Conservation (phyloP, 1,140 invertebrate species). For the Pogonomyrmex barbatus region DNA sequence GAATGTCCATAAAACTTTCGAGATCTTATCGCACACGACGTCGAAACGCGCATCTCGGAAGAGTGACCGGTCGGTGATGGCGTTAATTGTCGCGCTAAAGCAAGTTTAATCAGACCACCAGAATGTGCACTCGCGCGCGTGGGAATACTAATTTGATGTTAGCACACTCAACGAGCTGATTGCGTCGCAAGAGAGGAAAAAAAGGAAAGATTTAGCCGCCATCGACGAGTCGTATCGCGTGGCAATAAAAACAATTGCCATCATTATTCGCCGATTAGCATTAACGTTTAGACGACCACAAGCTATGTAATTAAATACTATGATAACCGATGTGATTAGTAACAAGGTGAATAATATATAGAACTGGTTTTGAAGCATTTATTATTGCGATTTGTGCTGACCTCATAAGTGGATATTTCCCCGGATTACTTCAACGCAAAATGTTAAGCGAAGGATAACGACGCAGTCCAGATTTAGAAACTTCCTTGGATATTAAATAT, state of each 20-base stretch:
- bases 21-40: slow-evolving; percentile 63
- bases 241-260: slow-evolving; percentile 50
- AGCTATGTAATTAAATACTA: slow-evolving; percentile 48
- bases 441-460: not conserved
- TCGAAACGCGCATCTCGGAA: slow-evolving; percentile 57
- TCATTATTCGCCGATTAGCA: slow-evolving; percentile 50
- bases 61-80: slow-evolving; percentile 34
- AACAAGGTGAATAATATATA: slow-evolving; percentile 42
- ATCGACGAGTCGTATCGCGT: slow-evolving; percentile 11
- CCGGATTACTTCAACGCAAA: not conserved
- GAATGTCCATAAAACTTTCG: slow-evolving; percentile 55
- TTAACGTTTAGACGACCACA: slow-evolving; percentile 6
- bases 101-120: slow-evolving; percentile 56
- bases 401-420: not conserved
- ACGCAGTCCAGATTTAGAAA: not conserved
- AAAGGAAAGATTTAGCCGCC: not conserved
- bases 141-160: slow-evolving; percentile 57
- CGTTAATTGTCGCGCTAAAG: slow-evolving; percentile 54
- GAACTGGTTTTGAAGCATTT: slow-evolving; percentile 24
- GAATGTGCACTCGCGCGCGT: slow-evolving; percentile 15
- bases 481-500: not conserved
- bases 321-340: slow-evolving; percentile 29
- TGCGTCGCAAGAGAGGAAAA: not conserved
- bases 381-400: not conserved
- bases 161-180: slow-evolving; percentile 1